A percentile compares a stretch with the other conserved stretches of the same genome.
Evolutionary conservation across 1,140 invertebrate species (phyloP).

Genomic region (Gonioctena quinquepunctata): DNA sequence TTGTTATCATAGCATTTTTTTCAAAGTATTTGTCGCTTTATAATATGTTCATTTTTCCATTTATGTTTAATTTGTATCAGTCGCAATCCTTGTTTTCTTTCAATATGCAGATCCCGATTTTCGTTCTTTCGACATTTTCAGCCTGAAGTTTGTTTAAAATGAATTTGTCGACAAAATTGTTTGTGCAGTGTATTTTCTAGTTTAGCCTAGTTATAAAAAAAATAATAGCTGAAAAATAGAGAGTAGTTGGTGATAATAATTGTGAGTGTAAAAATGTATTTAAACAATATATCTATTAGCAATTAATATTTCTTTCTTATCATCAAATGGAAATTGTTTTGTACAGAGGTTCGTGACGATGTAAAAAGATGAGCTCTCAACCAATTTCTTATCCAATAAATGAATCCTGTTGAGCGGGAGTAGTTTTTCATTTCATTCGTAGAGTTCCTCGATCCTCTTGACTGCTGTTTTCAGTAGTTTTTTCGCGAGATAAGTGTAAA

Average conservation of each 20-base stretch:
- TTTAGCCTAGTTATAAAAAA: conserved; percentile 26
- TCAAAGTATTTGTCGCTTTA: too few relatives aligned
- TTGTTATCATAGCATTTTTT: too few relatives aligned
- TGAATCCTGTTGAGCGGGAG: background rate
- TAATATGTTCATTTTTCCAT: too few relatives aligned
- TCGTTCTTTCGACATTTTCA: too few relatives aligned
- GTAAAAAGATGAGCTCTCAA: background rate
- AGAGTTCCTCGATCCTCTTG: too few relatives aligned
- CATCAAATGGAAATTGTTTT: too few relatives aligned
- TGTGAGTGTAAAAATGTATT: conserved; percentile 34
- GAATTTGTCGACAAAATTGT: conserved; percentile 19
- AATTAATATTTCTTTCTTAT: conserved; percentile 10
- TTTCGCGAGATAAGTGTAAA: too few relatives aligned
- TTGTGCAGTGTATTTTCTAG: conserved; percentile 24
- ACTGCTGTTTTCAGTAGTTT: too few relatives aligned
- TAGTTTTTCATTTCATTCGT: background rate
- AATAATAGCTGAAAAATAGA: conserved; percentile 27
- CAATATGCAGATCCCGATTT: too few relatives aligned
- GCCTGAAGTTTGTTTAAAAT: too few relatives aligned
- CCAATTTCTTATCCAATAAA: background rate
- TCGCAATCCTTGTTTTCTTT: too few relatives aligned
- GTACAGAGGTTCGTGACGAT: background rate
- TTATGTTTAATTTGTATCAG: too few relatives aligned
- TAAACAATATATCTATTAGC: conserved; percentile 20
- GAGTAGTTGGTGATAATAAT: conserved; percentile 29